Conservation (phyloP, 2,113 vertebrate species). For the Calypte anna region DNA sequence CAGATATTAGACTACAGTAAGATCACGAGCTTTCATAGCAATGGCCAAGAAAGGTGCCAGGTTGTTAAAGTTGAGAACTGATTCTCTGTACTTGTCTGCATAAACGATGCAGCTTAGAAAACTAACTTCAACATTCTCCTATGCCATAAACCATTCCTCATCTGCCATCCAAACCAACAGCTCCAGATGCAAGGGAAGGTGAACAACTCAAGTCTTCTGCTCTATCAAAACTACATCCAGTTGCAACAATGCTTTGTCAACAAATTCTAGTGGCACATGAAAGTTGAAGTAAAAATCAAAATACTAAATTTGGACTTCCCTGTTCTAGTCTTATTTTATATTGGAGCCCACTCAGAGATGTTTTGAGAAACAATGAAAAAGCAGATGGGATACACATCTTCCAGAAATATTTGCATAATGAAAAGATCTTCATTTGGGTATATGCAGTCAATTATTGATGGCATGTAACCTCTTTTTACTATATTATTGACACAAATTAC, state of each 20-base stretch:
- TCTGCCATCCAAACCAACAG: not conserved
- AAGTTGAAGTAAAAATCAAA: not conserved
- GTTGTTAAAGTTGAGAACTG: not conserved
- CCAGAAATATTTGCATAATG: not conserved
- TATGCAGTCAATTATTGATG: not conserved
- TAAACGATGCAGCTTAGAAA: not conserved
- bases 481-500: not conserved
- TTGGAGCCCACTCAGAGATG: rapidly evolving
- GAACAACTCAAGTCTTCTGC: not conserved
- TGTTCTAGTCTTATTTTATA: not conserved
- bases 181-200: not conserved
- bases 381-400: not conserved
- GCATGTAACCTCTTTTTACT: not conserved
- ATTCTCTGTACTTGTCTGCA: not conserved
- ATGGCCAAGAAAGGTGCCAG: not conserved
- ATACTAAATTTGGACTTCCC: not conserved
- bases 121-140: not conserved
- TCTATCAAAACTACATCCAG: not conserved
- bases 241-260: not conserved
- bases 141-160: not conserved
- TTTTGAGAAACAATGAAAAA: not conserved
- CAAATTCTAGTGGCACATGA: not conserved
- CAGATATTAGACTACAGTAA: not conserved
- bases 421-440: not conserved
- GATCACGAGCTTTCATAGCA: not conserved